phyloP scores from a whole-genome alignment of 2,888 invertebrate species.

The Oithona nana region DNA sequence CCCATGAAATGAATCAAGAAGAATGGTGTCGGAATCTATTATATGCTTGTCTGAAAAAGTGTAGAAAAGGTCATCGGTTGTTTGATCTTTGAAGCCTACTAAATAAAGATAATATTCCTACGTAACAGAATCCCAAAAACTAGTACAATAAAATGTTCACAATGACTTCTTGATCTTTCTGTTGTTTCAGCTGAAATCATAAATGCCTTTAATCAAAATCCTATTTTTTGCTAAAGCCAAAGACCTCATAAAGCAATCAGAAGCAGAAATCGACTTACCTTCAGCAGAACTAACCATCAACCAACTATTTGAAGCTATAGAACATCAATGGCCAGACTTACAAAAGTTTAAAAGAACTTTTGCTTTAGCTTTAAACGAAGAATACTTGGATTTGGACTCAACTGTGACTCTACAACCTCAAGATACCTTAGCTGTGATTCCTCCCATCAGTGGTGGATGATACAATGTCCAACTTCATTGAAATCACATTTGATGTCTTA shows the following conservation, averaged over 20 bases:
- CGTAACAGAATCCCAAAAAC: too few relatives aligned
- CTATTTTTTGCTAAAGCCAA: constrained; percentile 78
- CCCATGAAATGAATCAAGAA: too few relatives aligned
- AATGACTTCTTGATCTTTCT: too few relatives aligned
- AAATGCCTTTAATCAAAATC: too few relatives aligned
- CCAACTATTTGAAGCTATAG: constrained; percentile 41
- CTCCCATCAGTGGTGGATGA: constrained; percentile 81
- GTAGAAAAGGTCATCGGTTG: too few relatives aligned
- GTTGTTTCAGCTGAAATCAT: too few relatives aligned
- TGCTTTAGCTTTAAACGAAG: constrained; percentile 63
- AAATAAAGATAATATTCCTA: too few relatives aligned
- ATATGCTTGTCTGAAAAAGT: too few relatives aligned
- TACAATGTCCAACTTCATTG: constrained; percentile 44
- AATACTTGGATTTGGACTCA: constrained; percentile 41
- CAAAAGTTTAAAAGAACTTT: constrained; percentile 45
- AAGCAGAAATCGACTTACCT: constrained; percentile 36
- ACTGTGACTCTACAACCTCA: constrained; percentile 39
- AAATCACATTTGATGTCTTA: constrained; percentile 45
- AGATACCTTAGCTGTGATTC: constrained; percentile 77
- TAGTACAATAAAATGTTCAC: too few relatives aligned
- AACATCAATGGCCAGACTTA: constrained; percentile 38
- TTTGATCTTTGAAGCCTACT: too few relatives aligned
- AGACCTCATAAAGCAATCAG: constrained; percentile 49
- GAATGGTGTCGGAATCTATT: too few relatives aligned
- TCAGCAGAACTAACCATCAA: constrained; percentile 35